A percentile compares a stretch with the other conserved stretches of the same genome.
Evolutionary conservation across 2,888 invertebrate genomes (phyloP).

Genomic region (Pristionchus fissidentatus): DNA sequence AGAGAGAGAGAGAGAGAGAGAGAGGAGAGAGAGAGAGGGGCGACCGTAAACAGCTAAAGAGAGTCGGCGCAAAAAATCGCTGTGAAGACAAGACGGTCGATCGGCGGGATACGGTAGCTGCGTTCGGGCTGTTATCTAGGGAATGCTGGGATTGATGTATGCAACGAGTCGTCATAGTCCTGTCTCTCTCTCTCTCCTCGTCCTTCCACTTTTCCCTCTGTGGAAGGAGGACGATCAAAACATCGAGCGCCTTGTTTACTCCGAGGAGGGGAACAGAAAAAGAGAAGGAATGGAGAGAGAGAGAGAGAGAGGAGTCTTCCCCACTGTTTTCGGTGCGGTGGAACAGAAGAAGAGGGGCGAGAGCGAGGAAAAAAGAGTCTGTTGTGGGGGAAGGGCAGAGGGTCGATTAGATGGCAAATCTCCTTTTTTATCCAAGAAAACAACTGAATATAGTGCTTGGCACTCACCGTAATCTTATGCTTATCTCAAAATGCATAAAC

Average conservation of each 20-base stretch:
- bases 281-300: neutral
- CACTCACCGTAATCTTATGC: no score
- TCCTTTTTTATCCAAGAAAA: no score
- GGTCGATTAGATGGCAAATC: no score
- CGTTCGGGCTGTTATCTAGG: no score
- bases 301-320: neutral
- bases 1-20: neutral
- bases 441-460: no score
- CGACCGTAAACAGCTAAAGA: neutral
- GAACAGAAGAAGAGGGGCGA: neutral
- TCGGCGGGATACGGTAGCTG: neutral
- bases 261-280: neutral
- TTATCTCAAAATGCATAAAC: no score
- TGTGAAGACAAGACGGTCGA: neutral
- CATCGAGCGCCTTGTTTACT: slow-evolving; percentile 45
- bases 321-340: slow-evolving; percentile 36
- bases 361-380: neutral
- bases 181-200: neutral
- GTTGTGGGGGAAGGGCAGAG: neutral
- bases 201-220: neutral
- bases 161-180: neutral
- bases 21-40: neutral
- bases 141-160: no score
- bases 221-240: slow-evolving; percentile 8
- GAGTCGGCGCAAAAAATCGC: neutral